Conservation (phyloP, 2,113 vertebrate species). For the Myotis davidii region DNA sequence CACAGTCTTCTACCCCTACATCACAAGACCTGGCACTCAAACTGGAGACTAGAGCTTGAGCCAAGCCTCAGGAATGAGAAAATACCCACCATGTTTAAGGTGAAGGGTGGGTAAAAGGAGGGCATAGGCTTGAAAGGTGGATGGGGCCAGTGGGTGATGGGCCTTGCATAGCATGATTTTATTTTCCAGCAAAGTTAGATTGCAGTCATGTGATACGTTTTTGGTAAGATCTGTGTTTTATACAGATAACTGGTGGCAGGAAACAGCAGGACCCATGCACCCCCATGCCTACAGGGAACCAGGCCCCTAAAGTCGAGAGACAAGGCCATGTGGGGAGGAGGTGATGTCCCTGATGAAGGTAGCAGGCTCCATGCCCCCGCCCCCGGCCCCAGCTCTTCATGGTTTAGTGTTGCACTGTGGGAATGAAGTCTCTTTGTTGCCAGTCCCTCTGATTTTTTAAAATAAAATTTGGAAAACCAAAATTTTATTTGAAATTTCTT, state of each 20-base stretch:
- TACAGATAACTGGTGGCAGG: background rate
- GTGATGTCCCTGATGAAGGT: background rate
- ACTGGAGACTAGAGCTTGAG: background rate
- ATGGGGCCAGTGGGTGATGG: background rate
- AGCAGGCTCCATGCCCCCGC: rapidly evolving
- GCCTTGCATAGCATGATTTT: background rate
- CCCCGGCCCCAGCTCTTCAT: background rate
- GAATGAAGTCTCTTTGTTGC: background rate
- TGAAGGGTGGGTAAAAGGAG: background rate
- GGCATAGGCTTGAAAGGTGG: background rate
- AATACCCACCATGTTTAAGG: too few relatives aligned
- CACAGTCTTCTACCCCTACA: background rate
- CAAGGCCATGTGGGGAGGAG: background rate
- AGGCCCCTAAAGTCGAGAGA: too few relatives aligned
- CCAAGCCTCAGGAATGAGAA: background rate
- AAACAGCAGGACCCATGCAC: background rate
- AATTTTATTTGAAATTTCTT: background rate
- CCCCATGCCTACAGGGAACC: background rate
- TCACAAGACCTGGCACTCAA: background rate
- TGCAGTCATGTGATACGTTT: background rate
- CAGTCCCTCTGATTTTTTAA: background rate
- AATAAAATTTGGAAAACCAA: background rate
- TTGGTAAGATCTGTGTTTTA: background rate
- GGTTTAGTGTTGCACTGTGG: background rate
- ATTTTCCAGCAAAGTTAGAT: background rate